phyloP scores from a whole-genome alignment of 2,888 invertebrate genomes.

The Thera britannica region DNA sequence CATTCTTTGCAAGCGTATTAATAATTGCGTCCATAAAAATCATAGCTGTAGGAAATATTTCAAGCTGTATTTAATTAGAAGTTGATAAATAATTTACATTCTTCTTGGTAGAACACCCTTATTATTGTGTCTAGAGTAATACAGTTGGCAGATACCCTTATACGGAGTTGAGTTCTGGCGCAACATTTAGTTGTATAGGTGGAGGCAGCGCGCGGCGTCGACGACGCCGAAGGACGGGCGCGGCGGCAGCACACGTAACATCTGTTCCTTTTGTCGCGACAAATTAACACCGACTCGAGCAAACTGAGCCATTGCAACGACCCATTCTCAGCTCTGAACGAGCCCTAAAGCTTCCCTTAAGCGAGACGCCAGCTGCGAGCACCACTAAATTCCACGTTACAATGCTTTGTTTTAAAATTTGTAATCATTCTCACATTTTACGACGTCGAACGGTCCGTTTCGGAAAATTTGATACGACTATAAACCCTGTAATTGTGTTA shows the following conservation, averaged over 20 bases:
- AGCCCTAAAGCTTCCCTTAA: constrained; percentile 78
- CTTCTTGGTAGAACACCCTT: not conserved
- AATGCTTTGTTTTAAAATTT: constrained; percentile 83
- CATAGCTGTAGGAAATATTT: too few species aligned
- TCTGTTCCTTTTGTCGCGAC: constrained; percentile 77
- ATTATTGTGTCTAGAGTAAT: constrained; percentile 33
- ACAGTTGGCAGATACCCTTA: constrained; percentile 39
- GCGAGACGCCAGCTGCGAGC: constrained; percentile 73
- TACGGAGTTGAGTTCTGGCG: constrained; percentile 40
- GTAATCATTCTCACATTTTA: constrained; percentile 85
- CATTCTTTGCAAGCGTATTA: too few species aligned
- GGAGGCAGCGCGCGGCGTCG: constrained; percentile 38
- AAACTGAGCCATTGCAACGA: constrained; percentile 72
- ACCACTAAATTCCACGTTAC: constrained; percentile 81
- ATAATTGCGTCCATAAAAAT: too few species aligned
- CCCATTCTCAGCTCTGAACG: constrained; percentile 70
- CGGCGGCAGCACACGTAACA: constrained; percentile 59
- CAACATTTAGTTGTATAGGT: constrained; percentile 43
- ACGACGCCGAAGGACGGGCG: constrained; percentile 37
- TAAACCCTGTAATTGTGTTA: constrained; percentile 83
- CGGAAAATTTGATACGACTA: constrained; percentile 83
- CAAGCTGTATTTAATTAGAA: too few species aligned
- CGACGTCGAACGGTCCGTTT: constrained; percentile 81
- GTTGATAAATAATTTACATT: too few species aligned
- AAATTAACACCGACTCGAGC: constrained; percentile 77